These are phyloP conservation scores for Myotis daubentonii DNA, from an alignment of 2,797 vertebrate genomes.

Conservation along the genomic window DNA sequence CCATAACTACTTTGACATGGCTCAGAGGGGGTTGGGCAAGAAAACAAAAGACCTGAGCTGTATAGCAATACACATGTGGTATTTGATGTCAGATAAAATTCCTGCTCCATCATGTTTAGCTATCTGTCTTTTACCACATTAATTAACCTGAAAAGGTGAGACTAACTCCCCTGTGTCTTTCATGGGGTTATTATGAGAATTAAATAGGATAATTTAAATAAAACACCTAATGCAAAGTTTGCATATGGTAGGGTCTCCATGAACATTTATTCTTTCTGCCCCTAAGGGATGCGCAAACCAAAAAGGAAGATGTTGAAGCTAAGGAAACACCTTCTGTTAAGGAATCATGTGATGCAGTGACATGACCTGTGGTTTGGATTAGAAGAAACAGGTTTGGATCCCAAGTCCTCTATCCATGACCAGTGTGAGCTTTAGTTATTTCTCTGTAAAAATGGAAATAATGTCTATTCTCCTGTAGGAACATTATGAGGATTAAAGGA, in stretches of 20 bases:
- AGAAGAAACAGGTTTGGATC: background rate
- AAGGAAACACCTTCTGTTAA: background rate
- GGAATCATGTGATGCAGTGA: background rate
- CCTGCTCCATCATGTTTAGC: background rate
- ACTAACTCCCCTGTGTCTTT: background rate
- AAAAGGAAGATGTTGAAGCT: background rate
- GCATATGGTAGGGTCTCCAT: background rate
- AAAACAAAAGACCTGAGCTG: background rate
- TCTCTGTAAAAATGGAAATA: background rate
- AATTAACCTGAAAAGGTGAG: background rate
- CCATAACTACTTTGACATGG: background rate
- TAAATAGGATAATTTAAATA: background rate
- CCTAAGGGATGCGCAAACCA: background rate
- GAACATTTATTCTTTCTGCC: background rate
- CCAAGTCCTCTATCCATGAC: background rate
- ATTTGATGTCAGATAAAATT: background rate
- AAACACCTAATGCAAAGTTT: background rate
- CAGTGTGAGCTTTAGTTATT: background rate
- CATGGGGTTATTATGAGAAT: background rate
- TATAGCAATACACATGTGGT: background rate
- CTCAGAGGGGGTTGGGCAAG: background rate
- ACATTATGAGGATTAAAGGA: background rate
- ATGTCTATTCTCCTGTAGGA: background rate
- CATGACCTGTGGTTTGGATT: background rate
- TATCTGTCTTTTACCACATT: background rate